Evolutionary conservation across 2,888 invertebrate genomes (phyloP).

Genomic region (Meteorus colon): DNA sequence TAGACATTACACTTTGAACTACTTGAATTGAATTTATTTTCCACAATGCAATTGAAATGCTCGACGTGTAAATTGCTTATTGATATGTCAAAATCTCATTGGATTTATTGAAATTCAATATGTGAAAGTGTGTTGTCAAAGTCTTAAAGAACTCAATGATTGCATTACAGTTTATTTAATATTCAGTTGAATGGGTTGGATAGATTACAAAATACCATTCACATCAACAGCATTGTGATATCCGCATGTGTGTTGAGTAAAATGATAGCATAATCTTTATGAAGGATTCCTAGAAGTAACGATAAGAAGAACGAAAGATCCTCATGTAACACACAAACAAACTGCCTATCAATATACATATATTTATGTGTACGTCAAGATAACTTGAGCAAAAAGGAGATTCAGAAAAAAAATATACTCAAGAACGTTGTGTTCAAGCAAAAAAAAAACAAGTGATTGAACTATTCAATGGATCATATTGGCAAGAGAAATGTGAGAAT

Average conservation of each 20-base stretch:
- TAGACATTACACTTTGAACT: not conserved
- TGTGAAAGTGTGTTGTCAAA: conserved; percentile 9
- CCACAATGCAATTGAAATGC: not conserved
- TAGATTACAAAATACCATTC: conserved; percentile 57
- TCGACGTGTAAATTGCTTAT: not conserved
- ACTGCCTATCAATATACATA: not conserved
- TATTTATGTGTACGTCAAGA: not conserved
- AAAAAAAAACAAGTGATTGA: no score
- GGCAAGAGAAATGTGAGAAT: no score
- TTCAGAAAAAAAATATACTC: not conserved
- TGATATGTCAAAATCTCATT: conserved; percentile 11
- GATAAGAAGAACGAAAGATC: not conserved
- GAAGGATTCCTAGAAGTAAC: not conserved
- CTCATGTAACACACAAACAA: conserved; percentile 38
- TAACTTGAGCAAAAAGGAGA: not conserved
- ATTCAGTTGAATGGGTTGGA: conserved; percentile 54
- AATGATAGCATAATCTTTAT: conserved; percentile 62
- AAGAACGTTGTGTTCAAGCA: not conserved
- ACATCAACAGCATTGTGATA: conserved; percentile 54
- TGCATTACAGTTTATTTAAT: conserved; percentile 47
- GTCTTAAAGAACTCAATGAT: not conserved
- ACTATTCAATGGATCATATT: no score
- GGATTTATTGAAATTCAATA: not conserved
- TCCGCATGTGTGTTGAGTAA: conserved; percentile 45
- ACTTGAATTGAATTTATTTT: not conserved